These are phyloP conservation scores for Melanostigma gelatinosum DNA, from an alignment of 2,113 vertebrate genomes.

Conservation along the genomic window DNA sequence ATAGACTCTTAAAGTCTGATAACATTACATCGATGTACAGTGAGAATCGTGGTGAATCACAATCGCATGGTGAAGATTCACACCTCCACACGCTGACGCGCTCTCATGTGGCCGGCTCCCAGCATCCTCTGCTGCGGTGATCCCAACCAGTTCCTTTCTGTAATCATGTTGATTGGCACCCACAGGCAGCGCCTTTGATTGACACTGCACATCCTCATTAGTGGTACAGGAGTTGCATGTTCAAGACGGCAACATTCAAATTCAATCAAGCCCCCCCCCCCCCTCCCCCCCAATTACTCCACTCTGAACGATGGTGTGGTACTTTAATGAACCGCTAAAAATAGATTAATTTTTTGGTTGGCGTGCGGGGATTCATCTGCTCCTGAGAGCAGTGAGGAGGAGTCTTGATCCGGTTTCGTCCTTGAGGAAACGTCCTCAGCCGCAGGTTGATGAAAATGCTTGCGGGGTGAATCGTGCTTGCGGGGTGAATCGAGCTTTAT, in stretches of 20 bases:
- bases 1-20: too few species aligned
- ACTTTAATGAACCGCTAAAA: conserved; percentile 64
- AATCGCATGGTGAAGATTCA: too few species aligned
- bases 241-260: conserved; percentile 40
- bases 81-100: too few species aligned
- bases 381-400: conserved; percentile 18
- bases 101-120: conserved; percentile 15
- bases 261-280: conserved; percentile 22
- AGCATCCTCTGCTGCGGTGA: conserved; percentile 44
- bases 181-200: conserved; percentile 52
- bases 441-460: conserved; percentile 37
- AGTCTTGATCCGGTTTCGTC: conserved; percentile 14
- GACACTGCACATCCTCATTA: conserved; percentile 60
- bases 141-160: conserved; percentile 39
- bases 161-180: conserved; percentile 63
- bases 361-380: conserved; percentile 39
- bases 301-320: conserved; percentile 30
- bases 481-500: neutral
- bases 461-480: conserved; percentile 11
- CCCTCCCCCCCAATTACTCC: conserved; percentile 41
- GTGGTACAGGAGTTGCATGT: conserved; percentile 20
- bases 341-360: conserved; percentile 54
- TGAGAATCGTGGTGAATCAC: too few species aligned
- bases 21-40: too few species aligned
- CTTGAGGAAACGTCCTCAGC: conserved; percentile 47